A percentile compares a stretch with the other conserved stretches of the same genome.
Evolutionary conservation across 2,797 vertebrate genomes (phyloP).

Genomic region (Onychomys arenicola): DNA sequence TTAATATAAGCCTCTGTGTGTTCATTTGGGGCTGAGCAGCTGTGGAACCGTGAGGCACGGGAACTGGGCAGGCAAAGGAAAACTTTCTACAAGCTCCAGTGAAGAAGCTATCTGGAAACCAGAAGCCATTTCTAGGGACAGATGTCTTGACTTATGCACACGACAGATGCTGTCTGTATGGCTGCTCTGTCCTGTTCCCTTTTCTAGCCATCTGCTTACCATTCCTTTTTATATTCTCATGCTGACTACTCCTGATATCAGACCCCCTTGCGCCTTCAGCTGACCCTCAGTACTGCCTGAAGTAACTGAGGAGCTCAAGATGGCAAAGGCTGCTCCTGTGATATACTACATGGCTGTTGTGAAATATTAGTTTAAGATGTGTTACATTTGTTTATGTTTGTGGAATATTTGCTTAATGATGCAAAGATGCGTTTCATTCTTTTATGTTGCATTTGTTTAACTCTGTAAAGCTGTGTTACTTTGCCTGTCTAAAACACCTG

Average conservation of each 20-base stretch:
- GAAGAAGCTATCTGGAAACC: neutral
- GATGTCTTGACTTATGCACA: rapidly evolving
- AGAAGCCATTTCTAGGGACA: neutral
- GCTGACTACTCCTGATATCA: neutral
- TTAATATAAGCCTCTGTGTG: too few relatives aligned
- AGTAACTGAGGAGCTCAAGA: neutral
- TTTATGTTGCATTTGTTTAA: too few relatives aligned
- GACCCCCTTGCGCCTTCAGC: neutral
- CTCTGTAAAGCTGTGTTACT: too few relatives aligned
- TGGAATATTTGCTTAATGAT: too few relatives aligned
- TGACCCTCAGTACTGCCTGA: neutral
- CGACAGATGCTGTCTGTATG: rapidly evolving
- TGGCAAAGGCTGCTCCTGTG: neutral
- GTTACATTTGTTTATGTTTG: too few relatives aligned
- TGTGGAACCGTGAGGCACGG: too few relatives aligned
- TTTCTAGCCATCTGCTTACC: neutral
- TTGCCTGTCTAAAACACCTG: too few relatives aligned
- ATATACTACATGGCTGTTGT: neutral
- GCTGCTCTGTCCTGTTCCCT: neutral
- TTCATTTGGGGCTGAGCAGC: too few relatives aligned
- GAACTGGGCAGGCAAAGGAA: too few relatives aligned
- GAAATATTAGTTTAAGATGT: neutral
- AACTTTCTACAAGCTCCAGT: neutral
- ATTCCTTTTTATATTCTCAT: neutral
- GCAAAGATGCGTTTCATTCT: too few relatives aligned